Percentiles rank a stretch among this genome's conserved stretches.
Conservation (phyloP, 2,888 invertebrate species). For the Aporophyla lueneburgensis region DNA sequence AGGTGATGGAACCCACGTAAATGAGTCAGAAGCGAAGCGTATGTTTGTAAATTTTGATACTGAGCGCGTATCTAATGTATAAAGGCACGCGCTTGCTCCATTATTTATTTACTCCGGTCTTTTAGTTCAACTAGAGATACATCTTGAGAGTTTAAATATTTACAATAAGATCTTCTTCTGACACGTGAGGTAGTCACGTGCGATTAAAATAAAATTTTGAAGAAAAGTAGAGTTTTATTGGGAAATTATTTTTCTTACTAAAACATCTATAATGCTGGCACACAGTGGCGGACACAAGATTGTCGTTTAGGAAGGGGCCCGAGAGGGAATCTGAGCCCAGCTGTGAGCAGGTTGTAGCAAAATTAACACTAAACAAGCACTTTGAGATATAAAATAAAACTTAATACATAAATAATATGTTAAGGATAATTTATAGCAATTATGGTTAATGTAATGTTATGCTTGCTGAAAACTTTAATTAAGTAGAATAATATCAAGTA, state of each 20-base stretch:
- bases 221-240: not conserved
- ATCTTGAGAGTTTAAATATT: conserved; percentile 3
- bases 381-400: no score
- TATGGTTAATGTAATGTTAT: no score
- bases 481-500: no score
- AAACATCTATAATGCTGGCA: not conserved
- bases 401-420: no score
- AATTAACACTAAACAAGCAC: no score
- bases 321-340: no score
- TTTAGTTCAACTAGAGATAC: not conserved
- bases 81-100: not conserved
- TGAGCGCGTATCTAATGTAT: not conserved
- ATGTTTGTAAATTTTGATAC: conserved; percentile 12
- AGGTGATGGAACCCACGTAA: conserved; percentile 16
- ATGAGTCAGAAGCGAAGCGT: not conserved
- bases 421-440: no score
- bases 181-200: not conserved
- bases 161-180: not conserved
- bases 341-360: no score
- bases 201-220: not conserved
- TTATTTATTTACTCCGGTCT: conserved; percentile 16
- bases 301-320: no score
- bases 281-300: no score
- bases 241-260: not conserved
- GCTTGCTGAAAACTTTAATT: no score